Base-by-base conservation (phyloP, 2,113 vertebrate species). In the Lipophrys pholis region DNA sequence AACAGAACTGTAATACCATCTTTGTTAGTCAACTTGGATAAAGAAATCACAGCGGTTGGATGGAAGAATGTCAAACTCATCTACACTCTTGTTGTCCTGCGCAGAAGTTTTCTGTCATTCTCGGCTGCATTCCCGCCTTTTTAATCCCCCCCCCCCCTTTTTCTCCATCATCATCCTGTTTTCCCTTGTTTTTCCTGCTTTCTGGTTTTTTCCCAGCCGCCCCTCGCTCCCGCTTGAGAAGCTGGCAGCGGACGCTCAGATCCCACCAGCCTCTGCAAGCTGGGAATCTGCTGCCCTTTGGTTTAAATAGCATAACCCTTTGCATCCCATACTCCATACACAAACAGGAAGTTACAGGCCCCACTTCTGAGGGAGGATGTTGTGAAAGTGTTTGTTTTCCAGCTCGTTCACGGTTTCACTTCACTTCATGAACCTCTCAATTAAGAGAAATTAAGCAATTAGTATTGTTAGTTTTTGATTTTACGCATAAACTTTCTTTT, bases 271-370 rank as follows among this genome's bases (percentile, higher is more conserved):
- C 50, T 60, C 74, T 82, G 55, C 52, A 70, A 38, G 90, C 84
- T 92, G 91, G 92, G 92, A 93, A 93, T 90, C 80, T 86, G 74
- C 84, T 94, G 93, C 85, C 92, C 91, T 93, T 93, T 91, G 80
- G 69, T 90, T 90, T 85, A 78, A 91, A 89, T 72, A 89, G 86
- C 85, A 82, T 80, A 91, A 90, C 90, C 87, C 91, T 87, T 66
- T 10, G 61, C 70, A 86, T 89, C 81, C 72, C 77, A 69, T 87
- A 80, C 77, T 81, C 88, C 90, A 83, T 75, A 79, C 82, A 89
- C 84, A 92, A 93, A 92, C 91, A 92, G 91, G 91, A 93, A 93
- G 89, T 79, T 17, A 78, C 21, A 61, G 87, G 78, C 73, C 89
- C 69, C 81, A 71, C 82, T 84, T 79, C 86, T 54, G 78, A 74